phyloP scores from a whole-genome alignment of 2,888 invertebrate species.

The Galerucella pusilla region DNA sequence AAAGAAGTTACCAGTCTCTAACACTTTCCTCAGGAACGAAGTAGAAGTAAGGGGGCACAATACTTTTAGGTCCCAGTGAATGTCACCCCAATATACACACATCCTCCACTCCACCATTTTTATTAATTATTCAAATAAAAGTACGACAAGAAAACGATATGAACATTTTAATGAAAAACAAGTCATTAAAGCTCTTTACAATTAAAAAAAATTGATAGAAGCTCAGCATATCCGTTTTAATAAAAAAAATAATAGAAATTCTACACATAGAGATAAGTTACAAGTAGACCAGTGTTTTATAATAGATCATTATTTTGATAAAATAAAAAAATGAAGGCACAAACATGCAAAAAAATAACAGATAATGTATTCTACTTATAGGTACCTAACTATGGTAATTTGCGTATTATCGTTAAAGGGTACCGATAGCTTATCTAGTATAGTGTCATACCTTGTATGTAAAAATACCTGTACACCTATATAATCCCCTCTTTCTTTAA shows the following conservation, averaged over 20 bases:
- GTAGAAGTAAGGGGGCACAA: too few species aligned
- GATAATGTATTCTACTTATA: conserved; percentile 41
- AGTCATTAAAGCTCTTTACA: too few species aligned
- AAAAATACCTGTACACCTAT: conserved; percentile 23
- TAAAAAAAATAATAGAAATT: conserved; percentile 10
- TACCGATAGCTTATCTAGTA: conserved; percentile 37
- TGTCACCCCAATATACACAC: too few species aligned
- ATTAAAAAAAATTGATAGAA: too few species aligned
- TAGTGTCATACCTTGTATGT: conserved; percentile 34
- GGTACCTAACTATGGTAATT: conserved; percentile 37
- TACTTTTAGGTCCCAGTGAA: too few species aligned
- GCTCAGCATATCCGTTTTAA: not conserved
- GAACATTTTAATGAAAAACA: too few species aligned
- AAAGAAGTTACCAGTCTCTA: too few species aligned
- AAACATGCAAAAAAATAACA: conserved; percentile 30
- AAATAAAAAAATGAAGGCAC: conserved; percentile 22
- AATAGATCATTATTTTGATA: conserved; percentile 21
- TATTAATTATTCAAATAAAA: too few species aligned
- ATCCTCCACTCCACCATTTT: too few species aligned
- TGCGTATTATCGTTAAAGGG: conserved; percentile 38
- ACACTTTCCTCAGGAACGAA: too few species aligned
- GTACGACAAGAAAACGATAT: too few species aligned
- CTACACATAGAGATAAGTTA: not conserved
- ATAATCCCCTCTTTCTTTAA: conserved; percentile 26
- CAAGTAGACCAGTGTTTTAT: conserved; percentile 1